Evolutionary conservation across 2,888 invertebrate genomes (phyloP).

Genomic region (Apamea anceps): DNA sequence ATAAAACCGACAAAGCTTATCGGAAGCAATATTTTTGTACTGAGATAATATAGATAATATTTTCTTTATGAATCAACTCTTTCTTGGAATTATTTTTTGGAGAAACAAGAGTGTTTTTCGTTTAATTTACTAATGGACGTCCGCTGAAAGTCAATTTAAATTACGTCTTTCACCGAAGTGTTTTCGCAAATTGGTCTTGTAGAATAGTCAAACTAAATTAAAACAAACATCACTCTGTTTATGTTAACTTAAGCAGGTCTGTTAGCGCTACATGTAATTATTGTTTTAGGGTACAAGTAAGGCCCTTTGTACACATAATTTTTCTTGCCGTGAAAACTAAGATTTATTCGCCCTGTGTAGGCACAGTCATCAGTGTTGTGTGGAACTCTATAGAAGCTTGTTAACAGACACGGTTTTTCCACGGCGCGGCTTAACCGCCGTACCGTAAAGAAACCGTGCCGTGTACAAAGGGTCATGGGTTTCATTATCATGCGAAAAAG

Average conservation of each 20-base stretch:
- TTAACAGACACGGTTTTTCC: too few relatives aligned
- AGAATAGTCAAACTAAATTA: not conserved
- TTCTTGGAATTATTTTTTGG: conserved; percentile 5
- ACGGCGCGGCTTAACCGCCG: too few relatives aligned
- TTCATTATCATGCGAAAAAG: not conserved
- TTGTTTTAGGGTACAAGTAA: not conserved
- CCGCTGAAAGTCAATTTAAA: conserved; percentile 11
- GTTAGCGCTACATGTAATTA: not conserved
- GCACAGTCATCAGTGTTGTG: too few relatives aligned
- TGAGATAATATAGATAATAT: not conserved
- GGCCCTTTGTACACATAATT: too few relatives aligned
- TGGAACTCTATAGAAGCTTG: too few relatives aligned
- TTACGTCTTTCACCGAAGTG: not conserved
- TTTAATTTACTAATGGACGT: conserved; percentile 5
- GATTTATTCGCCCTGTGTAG: too few relatives aligned
- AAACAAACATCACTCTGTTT: not conserved
- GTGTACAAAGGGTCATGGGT: too few relatives aligned
- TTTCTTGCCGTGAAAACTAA: too few relatives aligned
- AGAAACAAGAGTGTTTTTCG: not conserved
- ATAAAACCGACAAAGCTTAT: conserved; percentile 16
- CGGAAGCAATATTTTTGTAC: conserved; percentile 4
- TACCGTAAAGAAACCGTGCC: too few relatives aligned
- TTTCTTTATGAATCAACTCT: not conserved
- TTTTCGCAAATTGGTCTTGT: not conserved
- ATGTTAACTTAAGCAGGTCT: not conserved